phyloP scores from a whole-genome alignment of 2,113 vertebrate species.

The Pachycephala philippinensis region DNA sequence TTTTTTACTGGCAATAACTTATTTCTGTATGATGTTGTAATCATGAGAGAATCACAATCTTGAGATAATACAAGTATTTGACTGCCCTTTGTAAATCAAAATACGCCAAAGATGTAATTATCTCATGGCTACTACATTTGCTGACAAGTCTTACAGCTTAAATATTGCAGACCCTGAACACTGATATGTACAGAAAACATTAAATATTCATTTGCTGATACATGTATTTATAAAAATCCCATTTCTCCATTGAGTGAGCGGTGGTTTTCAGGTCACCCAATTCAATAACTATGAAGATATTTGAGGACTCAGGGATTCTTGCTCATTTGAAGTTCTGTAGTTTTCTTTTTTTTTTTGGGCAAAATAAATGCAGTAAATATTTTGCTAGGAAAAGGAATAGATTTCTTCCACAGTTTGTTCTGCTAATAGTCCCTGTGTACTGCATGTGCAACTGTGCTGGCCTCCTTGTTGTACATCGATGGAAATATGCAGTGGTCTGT shows the following conservation, averaged over 20 bases:
- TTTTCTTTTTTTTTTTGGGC: not conserved
- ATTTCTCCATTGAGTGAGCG: not conserved
- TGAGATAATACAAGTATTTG: not conserved
- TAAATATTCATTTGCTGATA: slow-evolving; percentile 63
- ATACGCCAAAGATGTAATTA: slow-evolving; percentile 37
- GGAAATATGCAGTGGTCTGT: not conserved
- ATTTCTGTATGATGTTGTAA: not conserved
- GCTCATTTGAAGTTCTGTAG: not conserved
- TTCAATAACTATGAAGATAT: not conserved
- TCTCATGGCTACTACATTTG: slow-evolving; percentile 2
- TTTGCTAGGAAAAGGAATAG: not conserved
- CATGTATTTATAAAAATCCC: not conserved
- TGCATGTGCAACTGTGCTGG: rapidly evolving
- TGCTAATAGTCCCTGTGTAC: not conserved
- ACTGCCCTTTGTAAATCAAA: not conserved
- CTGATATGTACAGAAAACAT: slow-evolving; percentile 10
- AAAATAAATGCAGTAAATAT: not conserved
- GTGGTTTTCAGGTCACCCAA: slow-evolving; percentile 21
- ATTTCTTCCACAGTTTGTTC: not conserved
- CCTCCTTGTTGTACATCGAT: not conserved
- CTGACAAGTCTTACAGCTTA: slow-evolving; percentile 35
- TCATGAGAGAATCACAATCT: not conserved
- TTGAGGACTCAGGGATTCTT: not conserved
- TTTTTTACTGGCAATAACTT: not conserved
- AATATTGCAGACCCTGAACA: slow-evolving; percentile 21